Conservation (phyloP, 2,797 vertebrate species). For the Lepus townsendii region DNA sequence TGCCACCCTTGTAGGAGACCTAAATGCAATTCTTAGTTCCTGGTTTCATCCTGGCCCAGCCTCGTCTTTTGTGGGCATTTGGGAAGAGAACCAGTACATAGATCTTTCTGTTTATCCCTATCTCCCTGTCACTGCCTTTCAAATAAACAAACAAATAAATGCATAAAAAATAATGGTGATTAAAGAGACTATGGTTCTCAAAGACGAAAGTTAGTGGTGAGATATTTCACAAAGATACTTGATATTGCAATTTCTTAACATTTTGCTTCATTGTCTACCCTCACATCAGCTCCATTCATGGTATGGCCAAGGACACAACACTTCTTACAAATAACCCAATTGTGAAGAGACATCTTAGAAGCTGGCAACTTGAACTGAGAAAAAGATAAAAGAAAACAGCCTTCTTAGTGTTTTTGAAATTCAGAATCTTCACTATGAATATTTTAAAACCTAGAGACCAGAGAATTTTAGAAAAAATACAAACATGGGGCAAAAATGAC, state of each 20-base stretch:
- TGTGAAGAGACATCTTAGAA: neutral
- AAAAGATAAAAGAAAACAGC: neutral
- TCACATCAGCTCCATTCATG: neutral
- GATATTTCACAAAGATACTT: neutral
- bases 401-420: neutral
- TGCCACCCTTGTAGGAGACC: too few species aligned
- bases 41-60: too few species aligned
- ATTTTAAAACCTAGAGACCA: neutral
- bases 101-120: too few species aligned
- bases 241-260: neutral
- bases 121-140: too few species aligned
- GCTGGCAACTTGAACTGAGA: neutral
- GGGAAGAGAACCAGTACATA: too few species aligned
- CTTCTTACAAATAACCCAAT: neutral
- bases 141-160: too few species aligned
- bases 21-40: too few species aligned
- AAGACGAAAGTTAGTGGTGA: neutral
- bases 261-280: neutral
- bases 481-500: neutral
- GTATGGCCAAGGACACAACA: neutral
- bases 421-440: neutral
- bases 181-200: neutral
- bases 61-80: too few species aligned
- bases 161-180: neutral
- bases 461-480: neutral